Base-by-base conservation (phyloP, 2,888 invertebrate species). In the Antheraea yamamai region DNA sequence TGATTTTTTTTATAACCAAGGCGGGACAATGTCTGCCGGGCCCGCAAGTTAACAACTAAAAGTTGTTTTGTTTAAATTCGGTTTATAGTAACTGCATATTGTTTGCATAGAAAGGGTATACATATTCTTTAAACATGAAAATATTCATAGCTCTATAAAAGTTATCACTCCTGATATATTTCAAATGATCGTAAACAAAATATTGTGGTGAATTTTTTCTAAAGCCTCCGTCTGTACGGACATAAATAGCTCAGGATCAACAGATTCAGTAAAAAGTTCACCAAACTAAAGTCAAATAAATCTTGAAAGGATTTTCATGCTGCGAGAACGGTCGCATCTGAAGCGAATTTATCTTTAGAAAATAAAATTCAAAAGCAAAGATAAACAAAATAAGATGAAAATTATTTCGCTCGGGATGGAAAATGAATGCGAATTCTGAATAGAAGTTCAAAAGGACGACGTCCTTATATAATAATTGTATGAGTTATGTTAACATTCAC, bases 211-310 rank as follows among this genome's bases (percentile, higher is more conserved):
- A 52, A 30, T 51, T 72, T 74, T 74, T 55, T 68, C 30, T 30
- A 20, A 30, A 70, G n/a, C 18, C 39, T 26, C 64, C 26, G 4
- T 66, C 35, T 39, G 39, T 3, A 70, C 20, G 72, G n/a, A 70
- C 23, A 18, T 35, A 72, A 75, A 75, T 51, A 47, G 35, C 70
- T 74, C 23, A 26, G 35, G 71, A 71, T 71, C 47, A 39, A 61
- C 58, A 72, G 72, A 75, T 71, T 64, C 81, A 83, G 81, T 83
- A 79, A 78, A 79, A 78, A 74, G 74, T 72, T 75, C 74, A 66
- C 39, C 73, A 70, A 61, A 72, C 51, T 73, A 74, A 70, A 74
- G 68, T 72, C 55, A 47, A 73, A 74, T 73, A 72, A 74, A 76
- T 73, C 64, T 72, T 71, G 70, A 51, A 71, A 76, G 73, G 73